Conservation (phyloP, 2,888 invertebrate species). For the Xestia sexstrigata region DNA sequence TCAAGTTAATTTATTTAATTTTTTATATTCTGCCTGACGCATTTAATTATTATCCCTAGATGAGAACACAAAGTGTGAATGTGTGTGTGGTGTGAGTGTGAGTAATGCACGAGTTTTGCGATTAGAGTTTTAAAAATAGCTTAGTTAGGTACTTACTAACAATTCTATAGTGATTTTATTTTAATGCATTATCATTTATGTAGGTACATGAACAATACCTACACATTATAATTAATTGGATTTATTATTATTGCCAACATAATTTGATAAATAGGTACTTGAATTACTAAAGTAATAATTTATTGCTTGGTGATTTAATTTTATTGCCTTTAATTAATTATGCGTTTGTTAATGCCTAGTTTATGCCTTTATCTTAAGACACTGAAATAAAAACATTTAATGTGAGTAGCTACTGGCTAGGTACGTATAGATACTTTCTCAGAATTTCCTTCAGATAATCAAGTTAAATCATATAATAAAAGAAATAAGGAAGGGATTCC, state of each 20-base stretch:
- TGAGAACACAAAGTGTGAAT: background rate
- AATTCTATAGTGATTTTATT: background rate
- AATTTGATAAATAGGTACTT: conserved; percentile 9
- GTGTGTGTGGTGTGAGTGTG: background rate
- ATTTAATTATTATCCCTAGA: background rate
- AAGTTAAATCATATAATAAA: background rate
- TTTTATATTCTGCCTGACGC: background rate
- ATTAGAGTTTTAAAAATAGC: background rate
- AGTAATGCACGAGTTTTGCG: background rate
- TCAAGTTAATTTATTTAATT: background rate
- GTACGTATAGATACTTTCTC: background rate
- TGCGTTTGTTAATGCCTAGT: conserved; percentile 10
- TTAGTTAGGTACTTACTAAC: no score
- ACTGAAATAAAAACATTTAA: background rate
- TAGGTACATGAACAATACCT: background rate
- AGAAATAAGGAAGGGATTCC: background rate
- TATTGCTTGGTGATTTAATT: conserved; percentile 17
- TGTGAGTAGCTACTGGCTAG: background rate
- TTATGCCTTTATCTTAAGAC: background rate
- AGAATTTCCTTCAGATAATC: background rate
- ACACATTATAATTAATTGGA: conserved; percentile 6
- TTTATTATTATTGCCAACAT: conserved; percentile 14
- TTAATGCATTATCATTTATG: background rate
- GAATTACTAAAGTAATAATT: conserved; percentile 12
- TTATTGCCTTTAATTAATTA: conserved; percentile 3